A percentile compares a stretch with the other conserved stretches of the same genome.
phyloP scores from a whole-genome alignment of 2,797 vertebrate genomes.

The Astyanax mexicanus region DNA sequence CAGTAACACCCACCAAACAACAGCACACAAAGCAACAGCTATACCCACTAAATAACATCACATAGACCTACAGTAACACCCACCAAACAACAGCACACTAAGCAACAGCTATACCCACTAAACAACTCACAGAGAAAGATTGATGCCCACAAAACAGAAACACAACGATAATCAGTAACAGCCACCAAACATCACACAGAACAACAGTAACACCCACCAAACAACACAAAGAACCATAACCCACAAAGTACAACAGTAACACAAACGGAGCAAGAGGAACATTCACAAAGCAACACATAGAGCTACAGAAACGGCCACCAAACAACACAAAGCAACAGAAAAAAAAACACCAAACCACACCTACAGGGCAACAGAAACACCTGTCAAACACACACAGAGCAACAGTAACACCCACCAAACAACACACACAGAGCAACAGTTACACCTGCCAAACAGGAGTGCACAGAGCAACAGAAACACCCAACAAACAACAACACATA shows the following conservation, averaged over 20 bases:
- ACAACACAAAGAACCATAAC: too few species aligned
- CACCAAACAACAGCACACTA: constrained; percentile 57
- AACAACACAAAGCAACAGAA: neutral
- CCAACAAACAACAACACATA: constrained; percentile 46
- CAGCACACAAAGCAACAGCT: neutral
- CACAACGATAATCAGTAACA: neutral
- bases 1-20: neutral
- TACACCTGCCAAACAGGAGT: neutral
- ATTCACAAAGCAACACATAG: constrained; percentile 72
- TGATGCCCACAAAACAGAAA: neutral
- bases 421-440: constrained; percentile 42
- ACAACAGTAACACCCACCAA: neutral
- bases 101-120: too few species aligned
- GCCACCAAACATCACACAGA: constrained; percentile 44
- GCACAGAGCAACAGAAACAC: neutral
- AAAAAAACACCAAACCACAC: too few species aligned
- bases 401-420: neutral
- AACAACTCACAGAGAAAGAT: constrained; percentile 46
- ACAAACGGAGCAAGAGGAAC: constrained; percentile 71
- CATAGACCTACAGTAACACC: too few species aligned
- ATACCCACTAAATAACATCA: too few species aligned
- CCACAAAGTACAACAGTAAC: too few species aligned
- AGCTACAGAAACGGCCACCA: neutral
- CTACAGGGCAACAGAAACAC: constrained; percentile 21
- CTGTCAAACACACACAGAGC: neutral